Base-by-base conservation (phyloP, 2,113 vertebrate genomes). In the Scalopus aquaticus region DNA sequence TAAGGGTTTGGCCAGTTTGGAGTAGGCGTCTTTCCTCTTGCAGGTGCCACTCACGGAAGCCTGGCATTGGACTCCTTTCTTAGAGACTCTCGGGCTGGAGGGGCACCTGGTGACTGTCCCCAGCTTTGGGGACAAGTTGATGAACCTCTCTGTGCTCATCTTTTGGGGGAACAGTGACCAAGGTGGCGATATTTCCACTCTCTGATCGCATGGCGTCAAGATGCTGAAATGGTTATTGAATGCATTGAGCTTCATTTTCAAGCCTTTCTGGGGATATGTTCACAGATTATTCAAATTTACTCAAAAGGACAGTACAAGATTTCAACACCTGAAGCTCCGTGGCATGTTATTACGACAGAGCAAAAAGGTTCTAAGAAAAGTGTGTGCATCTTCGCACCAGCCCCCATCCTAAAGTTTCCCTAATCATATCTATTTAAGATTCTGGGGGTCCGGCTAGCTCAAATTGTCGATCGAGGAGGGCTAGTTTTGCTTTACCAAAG, bases 401-500 rank as follows among this genome's bases (percentile, higher is more conserved):
- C 83, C 22, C 35, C 89, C 82, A 77, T 10, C 64, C 13, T 93
- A 1, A 97, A 94, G 90, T 97, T 97, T 96, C 93, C 94, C 96
- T 94, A 95, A 84, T 89, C 83, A 22, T 76, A 30, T 91, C 95
- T 93, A 56, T 91, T 98, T 95, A 94, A 97, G 96, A 98, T 97
- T 97, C 98, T 93, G 10, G 84, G 0, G 1, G 67, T 64, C 62
- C 76, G 60, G 9, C 82, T 82, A 93, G 67, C 91, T 88, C 39
- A 87, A 77, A 69, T 83, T 96, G 92, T 96, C 96, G 96, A 86
- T 90, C 0, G 30, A 64, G 77, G 95, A 96, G 95, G 88, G 96
- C 89, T 97, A 95, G 96, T 98, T 98, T 91, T 98, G 96, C 97
- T 98, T 98, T 97, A 96, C 97, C 96, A 96, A 97, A 96, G 96